Conservation (phyloP, 2,797 vertebrate genomes). For the Girardinus metallicus region DNA sequence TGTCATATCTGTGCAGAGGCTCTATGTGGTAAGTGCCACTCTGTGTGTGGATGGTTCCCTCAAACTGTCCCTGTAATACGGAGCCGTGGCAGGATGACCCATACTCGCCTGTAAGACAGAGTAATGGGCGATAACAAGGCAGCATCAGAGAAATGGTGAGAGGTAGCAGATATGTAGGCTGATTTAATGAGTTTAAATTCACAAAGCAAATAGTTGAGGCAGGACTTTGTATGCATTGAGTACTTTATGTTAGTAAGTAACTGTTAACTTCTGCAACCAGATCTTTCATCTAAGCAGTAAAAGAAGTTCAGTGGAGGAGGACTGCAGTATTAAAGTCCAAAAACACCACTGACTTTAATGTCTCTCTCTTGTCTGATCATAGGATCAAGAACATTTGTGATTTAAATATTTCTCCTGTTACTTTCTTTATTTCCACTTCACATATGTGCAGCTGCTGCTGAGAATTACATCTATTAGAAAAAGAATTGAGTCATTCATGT, state of each 20-base stretch:
- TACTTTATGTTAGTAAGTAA: not conserved
- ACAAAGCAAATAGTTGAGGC: not conserved
- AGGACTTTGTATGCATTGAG: not conserved
- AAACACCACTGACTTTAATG: not conserved
- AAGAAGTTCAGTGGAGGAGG: not conserved
- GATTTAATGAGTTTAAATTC: not conserved
- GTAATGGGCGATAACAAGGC: slow-evolving; percentile 16
- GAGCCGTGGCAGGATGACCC: slow-evolving; percentile 83
- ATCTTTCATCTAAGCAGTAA: not conserved
- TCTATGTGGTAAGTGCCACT: slow-evolving; percentile 85
- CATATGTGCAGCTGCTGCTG: not conserved
- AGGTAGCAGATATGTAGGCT: not conserved
- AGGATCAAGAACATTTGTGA: not conserved
- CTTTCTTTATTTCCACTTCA: not conserved
- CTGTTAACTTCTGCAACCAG: not conserved
- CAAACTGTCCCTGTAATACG: slow-evolving; percentile 83
- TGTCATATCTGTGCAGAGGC: slow-evolving; percentile 62
- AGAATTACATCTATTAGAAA: not conserved
- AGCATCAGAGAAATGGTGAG: not conserved
- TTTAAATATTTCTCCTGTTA: not conserved
- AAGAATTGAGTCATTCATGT: not conserved
- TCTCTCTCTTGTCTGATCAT: not conserved
- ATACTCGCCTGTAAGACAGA: slow-evolving; percentile 72
- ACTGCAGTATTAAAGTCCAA: not conserved
- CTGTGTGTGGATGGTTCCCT: slow-evolving; percentile 81